Conservation (phyloP, 2,888 invertebrate genomes). For the Hyposoter didymator region DNA sequence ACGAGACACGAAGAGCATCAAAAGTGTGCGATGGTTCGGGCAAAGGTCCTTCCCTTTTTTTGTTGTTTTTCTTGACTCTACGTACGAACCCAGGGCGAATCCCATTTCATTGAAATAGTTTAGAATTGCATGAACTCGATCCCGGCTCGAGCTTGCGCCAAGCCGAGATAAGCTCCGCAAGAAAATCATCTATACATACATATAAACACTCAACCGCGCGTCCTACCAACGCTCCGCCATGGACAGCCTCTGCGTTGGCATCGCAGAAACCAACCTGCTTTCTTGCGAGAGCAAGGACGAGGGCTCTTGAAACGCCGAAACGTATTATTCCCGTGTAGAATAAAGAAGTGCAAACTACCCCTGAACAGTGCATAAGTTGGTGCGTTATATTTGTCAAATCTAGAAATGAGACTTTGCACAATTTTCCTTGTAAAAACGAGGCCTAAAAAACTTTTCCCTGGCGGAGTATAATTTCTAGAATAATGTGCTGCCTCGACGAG, state of each 20-base stretch:
- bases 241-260: slow-evolving; percentile 28
- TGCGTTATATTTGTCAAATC: slow-evolving; percentile 30
- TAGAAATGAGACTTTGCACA: slow-evolving; percentile 11
- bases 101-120: slow-evolving; percentile 81
- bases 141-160: slow-evolving; percentile 61
- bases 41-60: slow-evolving; percentile 53
- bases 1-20: slow-evolving; percentile 56
- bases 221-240: neutral
- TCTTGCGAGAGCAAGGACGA: neutral
- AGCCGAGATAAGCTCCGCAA: slow-evolving; percentile 51
- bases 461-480: neutral
- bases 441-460: neutral
- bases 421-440: slow-evolving; percentile 5
- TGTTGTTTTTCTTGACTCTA: slow-evolving; percentile 52
- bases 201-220: slow-evolving; percentile 23
- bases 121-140: slow-evolving; percentile 79
- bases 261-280: slow-evolving; percentile 52
- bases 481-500: too few species aligned
- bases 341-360: slow-evolving; percentile 54
- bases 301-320: slow-evolving; percentile 20
- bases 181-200: slow-evolving; percentile 21
- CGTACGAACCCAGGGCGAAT: slow-evolving; percentile 71
- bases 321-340: slow-evolving; percentile 21
- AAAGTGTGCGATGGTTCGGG: slow-evolving; percentile 64
- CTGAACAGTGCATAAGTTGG: slow-evolving; percentile 19